phyloP scores from a whole-genome alignment of 2,113 vertebrate species.

The Sakesphorus luctuosus region DNA sequence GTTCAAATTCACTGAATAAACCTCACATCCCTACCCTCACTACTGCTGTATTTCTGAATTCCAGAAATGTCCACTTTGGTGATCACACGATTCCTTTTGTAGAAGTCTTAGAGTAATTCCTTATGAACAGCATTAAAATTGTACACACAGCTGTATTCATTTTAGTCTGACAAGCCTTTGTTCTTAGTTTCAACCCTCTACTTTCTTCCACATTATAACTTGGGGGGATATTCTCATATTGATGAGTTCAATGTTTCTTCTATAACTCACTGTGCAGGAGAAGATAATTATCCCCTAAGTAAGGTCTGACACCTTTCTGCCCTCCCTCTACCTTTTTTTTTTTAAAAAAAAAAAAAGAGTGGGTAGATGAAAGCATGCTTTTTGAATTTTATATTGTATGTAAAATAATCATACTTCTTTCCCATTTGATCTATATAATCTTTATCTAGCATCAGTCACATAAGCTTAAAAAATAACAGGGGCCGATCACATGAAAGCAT shows the following conservation, averaged over 20 bases:
- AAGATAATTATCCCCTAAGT: conserved; percentile 38
- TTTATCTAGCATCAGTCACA: conserved; percentile 57
- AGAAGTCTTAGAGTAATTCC: neutral
- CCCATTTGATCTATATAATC: conserved; percentile 63
- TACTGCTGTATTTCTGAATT: neutral
- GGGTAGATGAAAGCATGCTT: conserved; percentile 56
- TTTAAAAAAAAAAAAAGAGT: too few species aligned
- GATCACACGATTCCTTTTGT: neutral
- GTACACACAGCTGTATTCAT: conserved; percentile 41
- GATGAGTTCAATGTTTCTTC: conserved; percentile 48
- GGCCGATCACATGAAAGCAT: conserved; percentile 62
- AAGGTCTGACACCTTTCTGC: conserved; percentile 35
- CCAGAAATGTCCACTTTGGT: neutral
- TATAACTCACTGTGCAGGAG: neutral
- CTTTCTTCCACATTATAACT: conserved; percentile 27
- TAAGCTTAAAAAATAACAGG: conserved; percentile 58
- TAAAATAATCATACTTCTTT: conserved; percentile 52
- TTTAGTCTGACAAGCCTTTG: conserved; percentile 54
- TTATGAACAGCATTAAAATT: neutral
- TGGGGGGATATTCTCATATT: conserved; percentile 52
- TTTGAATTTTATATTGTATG: conserved; percentile 57
- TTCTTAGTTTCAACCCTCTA: conserved; percentile 43
- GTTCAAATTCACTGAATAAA: neutral
- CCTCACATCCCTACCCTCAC: accelerated
- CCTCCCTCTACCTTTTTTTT: accelerated